Base-by-base conservation (phyloP, 2,113 vertebrate genomes). In the Dipodomys merriami region DNA sequence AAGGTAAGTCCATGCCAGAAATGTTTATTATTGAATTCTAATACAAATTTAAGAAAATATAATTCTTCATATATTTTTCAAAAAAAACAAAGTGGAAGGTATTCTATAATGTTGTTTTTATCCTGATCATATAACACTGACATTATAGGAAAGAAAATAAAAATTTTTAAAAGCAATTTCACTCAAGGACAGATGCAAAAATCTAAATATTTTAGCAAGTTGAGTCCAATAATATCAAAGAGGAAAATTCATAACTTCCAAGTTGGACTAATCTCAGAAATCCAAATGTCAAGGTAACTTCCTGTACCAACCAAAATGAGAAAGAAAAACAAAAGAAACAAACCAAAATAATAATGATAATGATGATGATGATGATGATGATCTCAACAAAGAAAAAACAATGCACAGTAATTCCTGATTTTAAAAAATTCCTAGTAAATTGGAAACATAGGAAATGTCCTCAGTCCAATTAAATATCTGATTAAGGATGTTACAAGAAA, bases 181-280 rank as follows among this genome's bases (percentile, higher is more conserved):
- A 35, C 62, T 86, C 64, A 64, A 27, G 11, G 74, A 77, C 1
- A 87, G 62, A 81, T 81, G 23, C 19, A 86, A 85, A 69, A 88
- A 33, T 85, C 87, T 90, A 89, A 76, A 74, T 87, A 94, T 30
- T 89, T 95, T 76, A 89, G 64, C 25, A 80, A 84, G 77, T 22
- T 49, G 27, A 88, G 5, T 20, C 44, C 46, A 73, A 82, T 62
- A 44, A 10, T 15, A n/a, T 29, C 57, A 72, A 95, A 64, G 62
- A 4, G 20, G 4, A 82, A n/a, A 65, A 2, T 64, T 57, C 29
- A 19, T 69, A 69, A 13, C 83, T 74, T 86, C 22, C 30, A 93
- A 73, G 68, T 67, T 30, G 33, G 33, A 13, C 74, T 83, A 68
- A 92, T 39, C 49, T 33, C 39, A 71, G 71, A 69, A 74, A 64